Base-by-base conservation (phyloP, 2,113 vertebrate genomes). In the Argyrosomus japonicus region DNA sequence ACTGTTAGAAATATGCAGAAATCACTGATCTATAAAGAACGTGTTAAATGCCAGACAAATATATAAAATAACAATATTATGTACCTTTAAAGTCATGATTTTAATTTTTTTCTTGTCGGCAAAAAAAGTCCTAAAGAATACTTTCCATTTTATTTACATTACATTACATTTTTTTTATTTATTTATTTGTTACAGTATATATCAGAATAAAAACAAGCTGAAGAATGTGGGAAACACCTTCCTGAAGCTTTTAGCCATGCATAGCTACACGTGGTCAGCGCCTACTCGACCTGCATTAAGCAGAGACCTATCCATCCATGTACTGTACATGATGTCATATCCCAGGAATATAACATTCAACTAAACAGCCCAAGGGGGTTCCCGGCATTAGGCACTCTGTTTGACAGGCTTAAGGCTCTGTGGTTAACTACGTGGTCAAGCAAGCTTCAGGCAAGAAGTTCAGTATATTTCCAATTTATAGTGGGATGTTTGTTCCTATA, bases 361-460 rank as follows among this genome's bases (percentile, higher is more conserved):
- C 61, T 48, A 64, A 61, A 85, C 4, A 75, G 75, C 77, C 63
- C 71, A 17, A 18, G 56, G 77, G 36, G 76, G 6, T n/a, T 68
- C 58, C 7, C 57, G 53, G 63, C 61, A 77, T 87, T 27, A 80
- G 29, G 45, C 67, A 43, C 77, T 77, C n/a, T 68, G 68, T 79
- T 5, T 76, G 74, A 79, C 72, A 81, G 84, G 36, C 75, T 74
- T 4, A 3, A 58, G 76, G 53, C 74, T 63, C 7, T 19, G 15
- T 40, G 65, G 70, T 79, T 83, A 81, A 88, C 57, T 64, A 50
- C 29, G 43, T 68, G 71, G 47, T 40, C 40, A 53, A 68, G 32
- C 14, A 81, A 63, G 56, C 73, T 63, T 32, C 57, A 48, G 53
- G 53, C 45, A 27, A 54, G 56, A 43, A 45, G 43, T 45, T 29